phyloP scores from a whole-genome alignment of 2,888 invertebrate genomes.

The Zonitis immaculata region DNA sequence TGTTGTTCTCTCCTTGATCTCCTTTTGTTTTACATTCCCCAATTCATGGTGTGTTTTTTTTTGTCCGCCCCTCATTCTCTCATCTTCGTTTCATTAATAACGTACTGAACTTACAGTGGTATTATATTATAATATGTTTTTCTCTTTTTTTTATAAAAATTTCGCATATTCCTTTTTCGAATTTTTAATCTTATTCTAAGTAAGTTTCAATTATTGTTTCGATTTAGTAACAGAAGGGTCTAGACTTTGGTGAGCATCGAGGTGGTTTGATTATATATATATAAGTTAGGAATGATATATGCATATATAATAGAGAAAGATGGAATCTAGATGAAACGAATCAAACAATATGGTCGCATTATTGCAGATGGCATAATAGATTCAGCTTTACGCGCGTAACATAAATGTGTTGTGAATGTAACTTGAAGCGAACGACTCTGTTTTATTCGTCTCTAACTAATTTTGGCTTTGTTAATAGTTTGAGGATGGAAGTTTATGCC shows the following conservation, averaged over 20 bases:
- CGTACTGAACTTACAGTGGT: slow-evolving; percentile 35
- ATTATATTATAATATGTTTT: too few species aligned
- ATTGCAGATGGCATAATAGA: slow-evolving; percentile 37
- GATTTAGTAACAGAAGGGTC: slow-evolving; percentile 9
- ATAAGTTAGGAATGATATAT: too few species aligned
- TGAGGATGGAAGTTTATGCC: slow-evolving; percentile 44
- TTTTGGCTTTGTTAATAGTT: slow-evolving; percentile 46
- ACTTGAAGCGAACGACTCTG: slow-evolving; percentile 37
- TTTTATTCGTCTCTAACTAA: slow-evolving; percentile 42
- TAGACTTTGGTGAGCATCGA: background rate
- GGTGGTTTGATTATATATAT: background rate
- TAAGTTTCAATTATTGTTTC: slow-evolving; percentile 21
- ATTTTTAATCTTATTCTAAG: slow-evolving; percentile 12
- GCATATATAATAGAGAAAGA: slow-evolving; percentile 1
- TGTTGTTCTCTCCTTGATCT: slow-evolving; percentile 37
- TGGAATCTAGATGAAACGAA: slow-evolving; percentile 22
- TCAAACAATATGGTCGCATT: slow-evolving; percentile 30
- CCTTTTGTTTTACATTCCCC: slow-evolving; percentile 40
- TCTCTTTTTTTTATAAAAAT: too few species aligned
- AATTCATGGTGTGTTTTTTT: slow-evolving; percentile 37
- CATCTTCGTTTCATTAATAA: slow-evolving; percentile 43
- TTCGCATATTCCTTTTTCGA: too few species aligned
- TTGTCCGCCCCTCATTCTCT: slow-evolving; percentile 34
- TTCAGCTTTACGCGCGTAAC: slow-evolving; percentile 25
- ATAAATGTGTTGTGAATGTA: slow-evolving; percentile 36